Evolutionary conservation across 2,888 invertebrate genomes (phyloP).

Genomic region (Callimorpha dominula): DNA sequence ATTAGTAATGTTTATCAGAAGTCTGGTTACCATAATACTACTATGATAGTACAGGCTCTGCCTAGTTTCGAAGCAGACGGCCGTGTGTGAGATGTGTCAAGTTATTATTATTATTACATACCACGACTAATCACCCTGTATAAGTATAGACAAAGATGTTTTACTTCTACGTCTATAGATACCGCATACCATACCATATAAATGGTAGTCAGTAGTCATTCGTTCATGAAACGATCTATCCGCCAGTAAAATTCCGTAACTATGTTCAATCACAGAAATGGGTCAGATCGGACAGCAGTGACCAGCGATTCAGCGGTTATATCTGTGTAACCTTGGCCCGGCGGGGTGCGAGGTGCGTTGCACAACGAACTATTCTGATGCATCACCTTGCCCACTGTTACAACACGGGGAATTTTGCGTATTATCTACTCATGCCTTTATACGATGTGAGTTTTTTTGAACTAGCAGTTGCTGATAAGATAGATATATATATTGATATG

Average conservation of each 20-base stretch:
- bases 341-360: constrained; percentile 61
- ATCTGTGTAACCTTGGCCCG: constrained; percentile 65
- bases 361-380: constrained; percentile 75
- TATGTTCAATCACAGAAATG: constrained; percentile 38
- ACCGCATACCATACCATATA: background rate
- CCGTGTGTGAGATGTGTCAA: no score
- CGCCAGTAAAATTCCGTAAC: constrained; percentile 16
- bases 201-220: background rate
- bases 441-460: background rate
- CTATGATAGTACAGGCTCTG: no score
- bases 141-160: background rate
- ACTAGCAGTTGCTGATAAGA: background rate
- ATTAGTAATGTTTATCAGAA: no score
- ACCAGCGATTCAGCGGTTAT: constrained; percentile 54
- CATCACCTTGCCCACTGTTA: constrained; percentile 65
- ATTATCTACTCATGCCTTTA: constrained; percentile 27
- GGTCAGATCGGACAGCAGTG: constrained; percentile 49
- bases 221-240: background rate
- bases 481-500: no score
- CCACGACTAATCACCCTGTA: background rate
- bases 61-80: no score
- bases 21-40: no score
- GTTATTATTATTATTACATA: background rate
- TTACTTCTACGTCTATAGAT: background rate
- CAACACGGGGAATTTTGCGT: constrained; percentile 42